Conservation (phyloP, 2,888 invertebrate species). For the Uropetala carovei region DNA sequence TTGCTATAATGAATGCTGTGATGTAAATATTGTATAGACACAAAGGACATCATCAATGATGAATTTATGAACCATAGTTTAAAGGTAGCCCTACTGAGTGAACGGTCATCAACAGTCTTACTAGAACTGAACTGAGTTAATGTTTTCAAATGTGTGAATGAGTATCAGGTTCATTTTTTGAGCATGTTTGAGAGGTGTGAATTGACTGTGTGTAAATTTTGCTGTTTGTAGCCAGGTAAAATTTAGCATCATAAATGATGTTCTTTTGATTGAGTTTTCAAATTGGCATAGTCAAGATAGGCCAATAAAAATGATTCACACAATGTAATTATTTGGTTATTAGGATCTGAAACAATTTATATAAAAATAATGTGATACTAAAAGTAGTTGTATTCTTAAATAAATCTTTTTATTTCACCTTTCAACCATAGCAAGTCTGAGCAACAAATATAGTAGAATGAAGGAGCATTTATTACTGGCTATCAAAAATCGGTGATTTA, state of each 20-base stretch:
- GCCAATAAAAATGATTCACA: conserved; percentile 58
- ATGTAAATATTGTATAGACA: conserved; percentile 62
- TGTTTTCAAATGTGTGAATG: conserved; percentile 55
- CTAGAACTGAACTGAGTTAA: conserved; percentile 20
- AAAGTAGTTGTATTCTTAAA: conserved; percentile 63
- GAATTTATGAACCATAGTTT: not conserved
- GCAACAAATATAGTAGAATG: not conserved
- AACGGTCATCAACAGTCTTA: conserved; percentile 22
- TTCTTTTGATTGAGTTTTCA: conserved; percentile 61
- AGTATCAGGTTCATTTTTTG: conserved; percentile 42
- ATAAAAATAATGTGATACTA: conserved; percentile 63
- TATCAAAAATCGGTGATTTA: conserved; percentile 18
- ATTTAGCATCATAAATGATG: conserved; percentile 42
- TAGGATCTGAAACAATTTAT: conserved; percentile 63
- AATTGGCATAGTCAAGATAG: conserved; percentile 60
- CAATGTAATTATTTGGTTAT: conserved; percentile 61
- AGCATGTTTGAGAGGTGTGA: conserved; percentile 51
- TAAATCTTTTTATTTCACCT: conserved; percentile 59
- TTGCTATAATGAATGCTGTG: conserved; percentile 63
- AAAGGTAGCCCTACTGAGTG: conserved; percentile 47
- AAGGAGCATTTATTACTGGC: conserved; percentile 23
- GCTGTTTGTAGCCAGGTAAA: conserved; percentile 48
- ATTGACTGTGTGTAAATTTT: conserved; percentile 52
- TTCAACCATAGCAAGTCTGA: conserved; percentile 20
- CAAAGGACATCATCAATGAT: conserved; percentile 35